Base-by-base conservation (phyloP, 2,797 vertebrate genomes). In the Sphenodon punctatus region DNA sequence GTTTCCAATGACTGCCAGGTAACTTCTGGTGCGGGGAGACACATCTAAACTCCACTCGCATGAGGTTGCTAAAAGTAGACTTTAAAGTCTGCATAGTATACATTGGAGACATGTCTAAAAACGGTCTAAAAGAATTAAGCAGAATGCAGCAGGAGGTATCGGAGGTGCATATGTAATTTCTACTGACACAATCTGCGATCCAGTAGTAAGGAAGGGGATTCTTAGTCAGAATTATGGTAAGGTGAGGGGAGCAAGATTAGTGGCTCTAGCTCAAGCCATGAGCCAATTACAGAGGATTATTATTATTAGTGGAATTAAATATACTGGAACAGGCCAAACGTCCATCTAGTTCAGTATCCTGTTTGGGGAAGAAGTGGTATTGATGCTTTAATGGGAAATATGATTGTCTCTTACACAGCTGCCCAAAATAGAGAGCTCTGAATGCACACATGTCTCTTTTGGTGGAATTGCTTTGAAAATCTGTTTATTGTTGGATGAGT, bases 281-380 rank as follows among this genome's bases (percentile, higher is more conserved):
- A 85, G 84, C 91, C 83, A 87, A 89, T 91, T 93, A 90, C 4
- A 68, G 14, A 48, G 67, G 58, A 91, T 93, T 92, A 91, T 92
- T 94, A 89, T 81, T 93, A 89, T 82, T 86, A 88, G 86, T 69
- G 70, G 88, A 84, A 90, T 90, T 90, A 91, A 53, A 69, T 9
- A 22, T 88, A 63, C 60, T 84, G 77, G 79, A 88, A 70, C 63
- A 81, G 76, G 58, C 63, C 60, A 64, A 1, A 1, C 23, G 39
- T 85, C 67, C 51, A 32, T 34, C 17, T 46, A 75, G 38, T 49
- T 0, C 5, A 66, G 67, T 58, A 53, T 80, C 63, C 56, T 75
- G 45, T 60, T 75, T 12, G 64, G 22, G 32, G 43, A 75, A 63
- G 30, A 17, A 63, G 25, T 25, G 58, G 45, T 5, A 32, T 38